Base-by-base conservation (phyloP, 1,140 invertebrate genomes). In the Cydia strobilella region DNA sequence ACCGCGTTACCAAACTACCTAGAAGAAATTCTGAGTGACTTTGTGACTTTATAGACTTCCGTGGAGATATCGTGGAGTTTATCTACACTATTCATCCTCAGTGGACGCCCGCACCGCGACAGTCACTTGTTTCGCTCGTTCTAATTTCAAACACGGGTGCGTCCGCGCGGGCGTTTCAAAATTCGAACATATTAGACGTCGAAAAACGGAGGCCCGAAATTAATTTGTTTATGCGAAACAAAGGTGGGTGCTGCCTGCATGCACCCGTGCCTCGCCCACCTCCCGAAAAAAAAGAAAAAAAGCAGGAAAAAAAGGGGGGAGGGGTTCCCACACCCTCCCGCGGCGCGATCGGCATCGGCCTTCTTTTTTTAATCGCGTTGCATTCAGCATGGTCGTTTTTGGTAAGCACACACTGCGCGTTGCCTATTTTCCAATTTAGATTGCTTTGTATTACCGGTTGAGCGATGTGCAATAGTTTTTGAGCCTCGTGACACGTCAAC, bases 351-450 rank as follows among this genome's bases (percentile, higher is more conserved):
- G 90, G 88, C 90, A 92, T 90, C 90, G 81, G 81, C 84, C 90
- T 92, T 92, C 90, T 91, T 92, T 92, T 92, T 92, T 92, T 92
- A 92, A 92, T 92, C 90, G 90, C 90, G 90, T 92, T 88, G 90
- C 84, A 90, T 90, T 91, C 88, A 84, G 84, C 82, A 85, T 90
- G 86, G 82, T 92, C 90, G 88, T 92, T 92, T 92, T 92, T 90
- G 90, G 90, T 91, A 92, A 92, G 90, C 90, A 92, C 88, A 92
- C 88, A 92, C 89, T 88, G 90, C 89, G 90, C 90, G 88, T 88
- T 90, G 90, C 90, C 90, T 92, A 92, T 92, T 92, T 92, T 92
- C 90, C 90, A 91, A 91, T 91, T 92, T 92, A 91, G 90, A 92
- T 92, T 91, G 89, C 90, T 92, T 92, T 92, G 90, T 92, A 92